Evolutionary conservation across 2,113 vertebrate species (phyloP).

Genomic region (Neotragus moschatus): DNA sequence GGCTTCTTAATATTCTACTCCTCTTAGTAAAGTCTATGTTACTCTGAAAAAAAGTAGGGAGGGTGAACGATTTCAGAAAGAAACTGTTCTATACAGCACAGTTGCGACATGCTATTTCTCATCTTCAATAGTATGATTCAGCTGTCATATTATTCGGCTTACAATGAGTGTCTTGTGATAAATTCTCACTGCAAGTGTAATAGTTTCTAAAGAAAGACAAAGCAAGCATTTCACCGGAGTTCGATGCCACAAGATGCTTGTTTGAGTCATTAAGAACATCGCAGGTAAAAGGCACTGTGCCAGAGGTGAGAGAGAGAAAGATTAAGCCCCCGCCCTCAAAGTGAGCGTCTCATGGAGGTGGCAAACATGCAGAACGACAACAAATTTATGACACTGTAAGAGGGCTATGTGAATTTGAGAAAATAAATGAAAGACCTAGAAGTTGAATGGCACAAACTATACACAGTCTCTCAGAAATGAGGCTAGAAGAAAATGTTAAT

Average conservation of each 20-base stretch:
- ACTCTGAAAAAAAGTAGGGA: background rate
- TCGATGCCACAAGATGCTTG: background rate
- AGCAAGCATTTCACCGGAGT: background rate
- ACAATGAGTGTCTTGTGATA: background rate
- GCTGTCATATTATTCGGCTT: background rate
- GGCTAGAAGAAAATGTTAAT: background rate
- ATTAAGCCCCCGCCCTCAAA: background rate
- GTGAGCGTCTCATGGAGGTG: background rate
- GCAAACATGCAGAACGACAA: background rate
- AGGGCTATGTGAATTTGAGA: background rate
- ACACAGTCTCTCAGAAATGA: background rate
- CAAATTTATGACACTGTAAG: background rate
- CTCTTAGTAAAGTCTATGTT: background rate
- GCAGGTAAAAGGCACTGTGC: background rate
- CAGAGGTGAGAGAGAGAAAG: background rate
- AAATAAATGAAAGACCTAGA: background rate
- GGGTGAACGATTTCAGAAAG: background rate
- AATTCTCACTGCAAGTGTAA: background rate
- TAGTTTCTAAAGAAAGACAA: background rate
- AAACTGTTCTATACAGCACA: background rate
- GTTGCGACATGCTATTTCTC: conserved; percentile 9
- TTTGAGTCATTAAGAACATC: background rate
- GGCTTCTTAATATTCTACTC: background rate
- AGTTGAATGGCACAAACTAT: background rate
- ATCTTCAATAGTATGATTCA: background rate